Evolutionary conservation across 2,797 vertebrate genomes (phyloP).

Genomic region (Melanotaenia boesemani): DNA sequence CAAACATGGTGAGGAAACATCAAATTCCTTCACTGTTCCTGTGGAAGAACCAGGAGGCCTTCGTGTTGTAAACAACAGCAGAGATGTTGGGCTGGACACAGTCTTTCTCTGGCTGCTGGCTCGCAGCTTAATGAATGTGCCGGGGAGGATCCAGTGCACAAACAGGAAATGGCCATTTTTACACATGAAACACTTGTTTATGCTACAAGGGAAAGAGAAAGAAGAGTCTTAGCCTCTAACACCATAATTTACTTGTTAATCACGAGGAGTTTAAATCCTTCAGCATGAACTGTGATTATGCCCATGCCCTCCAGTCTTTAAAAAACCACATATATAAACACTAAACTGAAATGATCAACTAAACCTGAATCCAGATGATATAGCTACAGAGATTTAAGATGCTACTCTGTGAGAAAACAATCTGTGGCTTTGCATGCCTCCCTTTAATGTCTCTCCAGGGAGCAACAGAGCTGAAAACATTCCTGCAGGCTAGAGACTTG

Average conservation of each 20-base stretch:
- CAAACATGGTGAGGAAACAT: constrained; percentile 28
- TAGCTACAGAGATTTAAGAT: constrained; percentile 30
- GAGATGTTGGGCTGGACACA: background rate
- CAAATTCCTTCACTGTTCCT: constrained; percentile 36
- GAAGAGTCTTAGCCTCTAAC: constrained; percentile 13
- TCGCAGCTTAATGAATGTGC: constrained; percentile 24
- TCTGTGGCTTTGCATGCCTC: constrained; percentile 45
- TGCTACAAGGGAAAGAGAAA: constrained; percentile 4
- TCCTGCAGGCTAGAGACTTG: constrained; percentile 58
- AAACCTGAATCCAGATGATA: constrained; percentile 23
- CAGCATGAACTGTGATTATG: constrained; percentile 32
- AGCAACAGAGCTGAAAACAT: constrained; percentile 57
- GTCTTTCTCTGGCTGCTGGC: background rate
- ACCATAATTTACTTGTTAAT: constrained; percentile 25
- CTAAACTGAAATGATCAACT: constrained; percentile 22
- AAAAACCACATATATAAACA: constrained; percentile 27
- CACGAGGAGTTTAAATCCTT: constrained; percentile 27
- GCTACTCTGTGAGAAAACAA: constrained; percentile 39
- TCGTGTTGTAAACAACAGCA: background rate
- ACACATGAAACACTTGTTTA: constrained; percentile 50
- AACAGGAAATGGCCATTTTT: constrained; percentile 60
- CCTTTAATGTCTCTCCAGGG: constrained; percentile 62
- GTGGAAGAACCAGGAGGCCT: constrained; percentile 7
- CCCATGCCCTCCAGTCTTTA: constrained; percentile 7
- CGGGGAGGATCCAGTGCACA: background rate